A percentile compares a stretch with the other conserved stretches of the same genome.
Conservation (phyloP, 2,797 vertebrate genomes). For the Clarias laeviceps region DNA sequence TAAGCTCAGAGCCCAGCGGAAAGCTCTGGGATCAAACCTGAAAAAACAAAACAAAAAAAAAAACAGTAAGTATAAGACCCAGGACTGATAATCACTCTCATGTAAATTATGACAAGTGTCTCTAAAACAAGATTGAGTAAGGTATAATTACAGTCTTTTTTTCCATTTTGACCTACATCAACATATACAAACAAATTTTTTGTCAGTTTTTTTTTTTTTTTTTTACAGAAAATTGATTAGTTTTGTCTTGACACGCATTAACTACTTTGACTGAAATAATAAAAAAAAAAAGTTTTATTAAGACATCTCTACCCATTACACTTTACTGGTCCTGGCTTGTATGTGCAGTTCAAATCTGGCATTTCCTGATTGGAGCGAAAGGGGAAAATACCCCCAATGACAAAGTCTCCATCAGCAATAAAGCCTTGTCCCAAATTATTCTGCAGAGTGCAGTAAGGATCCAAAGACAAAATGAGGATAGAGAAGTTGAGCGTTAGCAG, state of each 20-base stretch:
- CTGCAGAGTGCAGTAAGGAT: slow-evolving; percentile 62
- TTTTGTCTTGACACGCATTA: not conserved
- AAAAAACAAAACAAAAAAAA: not conserved
- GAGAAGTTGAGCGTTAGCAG: slow-evolving; percentile 34
- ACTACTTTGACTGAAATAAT: too few relatives aligned
- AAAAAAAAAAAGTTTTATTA: too few relatives aligned
- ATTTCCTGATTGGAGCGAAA: slow-evolving; percentile 76
- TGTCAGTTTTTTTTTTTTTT: too few relatives aligned
- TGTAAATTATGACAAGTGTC: not conserved
- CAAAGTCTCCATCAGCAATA: slow-evolving; percentile 65
- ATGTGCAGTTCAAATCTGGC: slow-evolving; percentile 70
- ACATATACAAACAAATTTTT: not conserved
- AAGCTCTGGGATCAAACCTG: slow-evolving; percentile 76
- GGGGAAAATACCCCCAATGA: slow-evolving; percentile 76
- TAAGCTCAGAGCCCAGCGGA: slow-evolving; percentile 76
- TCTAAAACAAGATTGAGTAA: not conserved
- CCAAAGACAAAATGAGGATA: not conserved
- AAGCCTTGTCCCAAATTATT: slow-evolving; percentile 70
- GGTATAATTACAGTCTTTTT: not conserved
- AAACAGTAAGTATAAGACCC: not conserved
- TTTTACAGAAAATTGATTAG: not conserved
- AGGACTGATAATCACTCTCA: not conserved
- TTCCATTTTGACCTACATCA: not conserved
- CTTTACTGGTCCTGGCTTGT: slow-evolving; percentile 67
- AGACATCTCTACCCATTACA: slow-evolving; percentile 71